A percentile compares a stretch with the other conserved stretches of the same genome.
Evolutionary conservation across 2,797 vertebrate species (phyloP).

Genomic region (Coranthus polyacanthus): DNA sequence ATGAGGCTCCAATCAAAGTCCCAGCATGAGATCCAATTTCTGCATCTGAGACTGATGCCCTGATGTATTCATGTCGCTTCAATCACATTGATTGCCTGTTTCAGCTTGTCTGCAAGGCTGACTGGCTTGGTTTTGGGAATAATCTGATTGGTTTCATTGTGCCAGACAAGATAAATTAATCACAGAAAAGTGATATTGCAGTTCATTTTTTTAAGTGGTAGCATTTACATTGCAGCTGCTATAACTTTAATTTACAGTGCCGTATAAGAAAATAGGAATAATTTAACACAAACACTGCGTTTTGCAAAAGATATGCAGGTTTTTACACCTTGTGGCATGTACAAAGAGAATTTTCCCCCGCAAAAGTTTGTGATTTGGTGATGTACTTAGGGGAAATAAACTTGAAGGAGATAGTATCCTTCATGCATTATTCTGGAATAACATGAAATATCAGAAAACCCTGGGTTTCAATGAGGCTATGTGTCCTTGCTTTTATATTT

Average conservation of each 20-base stretch:
- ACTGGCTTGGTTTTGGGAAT: conserved; percentile 37
- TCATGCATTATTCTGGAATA: conserved; percentile 58
- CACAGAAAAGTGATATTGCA: conserved; percentile 40
- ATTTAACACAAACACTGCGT: not conserved
- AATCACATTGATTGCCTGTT: conserved; percentile 59
- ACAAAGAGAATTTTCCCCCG: conserved; percentile 32
- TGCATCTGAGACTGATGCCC: conserved; percentile 25
- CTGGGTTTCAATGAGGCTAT: conserved; percentile 40
- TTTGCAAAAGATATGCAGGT: conserved; percentile 1
- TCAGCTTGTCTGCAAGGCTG: conserved; percentile 41
- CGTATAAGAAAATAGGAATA: conserved; percentile 16
- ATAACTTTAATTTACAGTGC: not conserved
- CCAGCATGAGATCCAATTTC: conserved; percentile 45
- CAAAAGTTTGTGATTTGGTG: conserved; percentile 24
- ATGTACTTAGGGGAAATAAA: conserved; percentile 29
- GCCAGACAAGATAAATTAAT: conserved; percentile 61
- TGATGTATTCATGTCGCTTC: conserved; percentile 56
- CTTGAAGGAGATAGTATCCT: conserved; percentile 43
- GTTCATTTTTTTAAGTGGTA: conserved; percentile 33
- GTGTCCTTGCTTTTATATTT: conserved; percentile 65
- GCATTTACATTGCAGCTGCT: conserved; percentile 28
- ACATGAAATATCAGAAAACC: conserved; percentile 48
- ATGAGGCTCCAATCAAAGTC: conserved; percentile 40
- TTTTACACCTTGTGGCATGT: conserved; percentile 4
- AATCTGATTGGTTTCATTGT: conserved; percentile 65